These are phyloP conservation scores for Rhagophthalmus giganteus DNA, from an alignment of 2,888 invertebrate species.

Conservation along the genomic window DNA sequence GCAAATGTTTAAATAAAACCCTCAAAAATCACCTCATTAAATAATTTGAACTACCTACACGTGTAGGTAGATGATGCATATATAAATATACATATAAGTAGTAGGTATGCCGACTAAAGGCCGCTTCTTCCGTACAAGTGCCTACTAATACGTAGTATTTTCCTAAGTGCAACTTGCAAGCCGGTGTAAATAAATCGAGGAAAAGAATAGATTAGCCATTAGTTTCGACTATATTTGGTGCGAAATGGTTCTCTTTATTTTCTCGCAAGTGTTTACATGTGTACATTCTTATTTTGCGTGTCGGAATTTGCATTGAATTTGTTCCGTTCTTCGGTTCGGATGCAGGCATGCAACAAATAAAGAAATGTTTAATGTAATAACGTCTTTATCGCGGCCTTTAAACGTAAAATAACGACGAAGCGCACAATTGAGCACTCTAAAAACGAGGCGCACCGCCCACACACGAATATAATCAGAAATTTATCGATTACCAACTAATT, in stretches of 20 bases:
- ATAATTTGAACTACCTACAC: background rate
- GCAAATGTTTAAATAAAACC: no score
- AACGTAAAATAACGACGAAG: no score
- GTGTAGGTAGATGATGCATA: background rate
- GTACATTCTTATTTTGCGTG: slow-evolving; percentile 30
- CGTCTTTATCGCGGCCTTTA: slow-evolving; percentile 11
- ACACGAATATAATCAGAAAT: slow-evolving; percentile 16
- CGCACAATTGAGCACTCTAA: slow-evolving; percentile 3
- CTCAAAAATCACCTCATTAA: no score
- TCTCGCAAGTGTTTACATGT: slow-evolving; percentile 30
- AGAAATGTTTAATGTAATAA: slow-evolving; percentile 11
- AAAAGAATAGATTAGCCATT: slow-evolving; percentile 28
- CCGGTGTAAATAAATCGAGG: slow-evolving; percentile 13
- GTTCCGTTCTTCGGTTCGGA: slow-evolving; percentile 18
- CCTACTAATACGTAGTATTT: slow-evolving; percentile 10
- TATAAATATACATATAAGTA: background rate
- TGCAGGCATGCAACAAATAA: slow-evolving; percentile 8
- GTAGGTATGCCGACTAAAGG: background rate
- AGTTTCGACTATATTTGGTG: slow-evolving; percentile 26
- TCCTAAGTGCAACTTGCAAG: slow-evolving; percentile 4
- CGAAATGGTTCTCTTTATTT: slow-evolving; percentile 27
- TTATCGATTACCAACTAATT: slow-evolving; percentile 27
- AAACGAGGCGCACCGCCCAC: slow-evolving; percentile 17
- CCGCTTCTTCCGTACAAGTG: background rate
- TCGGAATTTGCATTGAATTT: slow-evolving; percentile 38